Percentiles rank a stretch among this genome's conserved stretches.
Evolutionary conservation across 2,113 vertebrate species (phyloP).

Genomic region (Phoxinus phoxinus): DNA sequence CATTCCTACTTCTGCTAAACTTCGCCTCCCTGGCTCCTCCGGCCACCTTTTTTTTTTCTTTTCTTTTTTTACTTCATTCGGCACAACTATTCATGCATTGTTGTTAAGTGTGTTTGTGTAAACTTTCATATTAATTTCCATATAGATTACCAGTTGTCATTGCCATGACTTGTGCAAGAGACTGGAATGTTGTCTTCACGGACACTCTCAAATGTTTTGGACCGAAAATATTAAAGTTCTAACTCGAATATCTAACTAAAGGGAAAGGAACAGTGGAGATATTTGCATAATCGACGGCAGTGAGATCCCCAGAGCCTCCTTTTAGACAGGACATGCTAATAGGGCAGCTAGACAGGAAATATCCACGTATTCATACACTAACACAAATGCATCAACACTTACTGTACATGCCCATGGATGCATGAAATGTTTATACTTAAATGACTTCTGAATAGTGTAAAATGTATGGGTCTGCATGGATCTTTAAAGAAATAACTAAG

Average conservation of each 20-base stretch:
- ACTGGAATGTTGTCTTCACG: conserved; percentile 58
- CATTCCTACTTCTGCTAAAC: conserved; percentile 75
- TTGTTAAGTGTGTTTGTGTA: conserved; percentile 8
- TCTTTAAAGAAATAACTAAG: not conserved
- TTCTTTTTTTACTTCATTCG: conserved; percentile 57
- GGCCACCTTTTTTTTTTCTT: conserved; percentile 47
- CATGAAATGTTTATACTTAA: not conserved
- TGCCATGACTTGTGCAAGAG: conserved; percentile 59
- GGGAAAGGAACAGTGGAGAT: not conserved
- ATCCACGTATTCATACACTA: conserved; percentile 22
- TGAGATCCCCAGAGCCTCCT: conserved; percentile 41
- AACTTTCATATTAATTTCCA: conserved; percentile 69
- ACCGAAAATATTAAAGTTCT: conserved; percentile 47
- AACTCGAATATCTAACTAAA: conserved; percentile 34
- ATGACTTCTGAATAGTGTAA: not conserved
- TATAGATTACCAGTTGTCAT: conserved; percentile 70
- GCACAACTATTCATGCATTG: conserved; percentile 15
- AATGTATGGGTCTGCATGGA: not conserved
- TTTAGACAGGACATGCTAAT: conserved; percentile 54
- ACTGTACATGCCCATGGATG: conserved; percentile 15
- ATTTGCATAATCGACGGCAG: conserved; percentile 55
- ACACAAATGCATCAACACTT: conserved; percentile 17
- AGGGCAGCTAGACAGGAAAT: conserved; percentile 46
- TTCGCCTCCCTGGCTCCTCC: conserved; percentile 62
- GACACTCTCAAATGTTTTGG: conserved; percentile 56